Base-by-base conservation (phyloP, 1,140 invertebrate genomes). In the Trichoplusia ni region DNA sequence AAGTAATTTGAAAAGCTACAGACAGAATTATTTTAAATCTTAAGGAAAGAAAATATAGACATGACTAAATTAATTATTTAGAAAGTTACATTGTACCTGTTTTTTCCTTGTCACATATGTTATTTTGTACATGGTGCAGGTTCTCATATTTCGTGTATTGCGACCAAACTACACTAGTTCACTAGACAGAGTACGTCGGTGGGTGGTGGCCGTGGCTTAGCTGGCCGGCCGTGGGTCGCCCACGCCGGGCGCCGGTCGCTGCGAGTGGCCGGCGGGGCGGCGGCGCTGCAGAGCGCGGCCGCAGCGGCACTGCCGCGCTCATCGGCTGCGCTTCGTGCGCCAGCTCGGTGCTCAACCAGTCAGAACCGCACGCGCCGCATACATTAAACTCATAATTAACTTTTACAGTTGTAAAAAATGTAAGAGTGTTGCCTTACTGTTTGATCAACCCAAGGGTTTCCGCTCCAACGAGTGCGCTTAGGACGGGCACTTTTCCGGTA, bases 41-140 rank as follows among this genome's bases (percentile, higher is more conserved):
- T n/a, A n/a, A n/a, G n/a, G n/a, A n/a, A n/a, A n/a, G n/a, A n/a
- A n/a, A n/a, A n/a, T n/a, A n/a, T n/a, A n/a, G n/a, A n/a, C n/a
- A n/a, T n/a, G n/a, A n/a, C n/a, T n/a, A n/a, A 53, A 31, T 40
- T 29, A 31, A 27, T 25, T 47, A 11, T 47, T 19, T 46, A 47
- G 35, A 44, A 65, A 58, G 49, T 72, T 87, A n/a, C 42, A 21
- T 42, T 27, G 19, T 25, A 90, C 87, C 85, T 90, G 81, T 64
- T 83, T 81, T 59, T 81, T 88, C 66, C 75, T 77, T 49, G 84
- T 61, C 60, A 90, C 86, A 71, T 90, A 90, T 19, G 87, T 89
- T 63, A 90, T 90, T 82, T 89, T 90, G 66, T 83, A 88, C 85
- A 87, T 90, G 31, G 84, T 77, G 65, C 82, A 81, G 61, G 80